A percentile compares a stretch with the other conserved stretches of the same genome.
phyloP scores from a whole-genome alignment of 2,113 vertebrate genomes.

The Motacilla alba region DNA sequence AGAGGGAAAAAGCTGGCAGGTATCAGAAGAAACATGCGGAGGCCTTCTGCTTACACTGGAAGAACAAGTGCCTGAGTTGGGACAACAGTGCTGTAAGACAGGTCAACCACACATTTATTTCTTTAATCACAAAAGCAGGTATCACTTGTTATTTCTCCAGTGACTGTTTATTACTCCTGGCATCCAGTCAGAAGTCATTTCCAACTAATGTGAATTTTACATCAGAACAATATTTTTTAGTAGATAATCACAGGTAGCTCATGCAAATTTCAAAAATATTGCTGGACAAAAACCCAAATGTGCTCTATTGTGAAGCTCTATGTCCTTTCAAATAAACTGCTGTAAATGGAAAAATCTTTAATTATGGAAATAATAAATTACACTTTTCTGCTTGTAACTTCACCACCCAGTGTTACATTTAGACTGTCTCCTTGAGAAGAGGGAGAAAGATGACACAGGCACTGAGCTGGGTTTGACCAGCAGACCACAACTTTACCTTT shows the following conservation, averaged over 20 bases:
- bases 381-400: background rate
- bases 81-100: background rate
- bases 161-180: background rate
- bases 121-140: background rate
- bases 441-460: background rate
- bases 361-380: background rate
- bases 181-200: background rate
- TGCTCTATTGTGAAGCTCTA: background rate
- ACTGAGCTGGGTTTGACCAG: background rate
- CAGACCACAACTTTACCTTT: background rate
- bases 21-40: background rate
- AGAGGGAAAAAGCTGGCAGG: background rate
- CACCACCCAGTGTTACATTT: background rate
- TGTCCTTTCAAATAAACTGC: background rate
- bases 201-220: background rate
- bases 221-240: background rate
- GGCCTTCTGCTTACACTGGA: background rate
- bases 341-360: background rate
- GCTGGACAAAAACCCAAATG: background rate
- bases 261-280: background rate
- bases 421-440: background rate
- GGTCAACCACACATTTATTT: background rate
- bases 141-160: background rate
- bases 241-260: background rate
- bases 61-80: background rate